Percentiles rank a stretch among this genome's conserved stretches.
phyloP scores from a whole-genome alignment of 2,113 vertebrate genomes.

The Sylvilagus bachmani region DNA sequence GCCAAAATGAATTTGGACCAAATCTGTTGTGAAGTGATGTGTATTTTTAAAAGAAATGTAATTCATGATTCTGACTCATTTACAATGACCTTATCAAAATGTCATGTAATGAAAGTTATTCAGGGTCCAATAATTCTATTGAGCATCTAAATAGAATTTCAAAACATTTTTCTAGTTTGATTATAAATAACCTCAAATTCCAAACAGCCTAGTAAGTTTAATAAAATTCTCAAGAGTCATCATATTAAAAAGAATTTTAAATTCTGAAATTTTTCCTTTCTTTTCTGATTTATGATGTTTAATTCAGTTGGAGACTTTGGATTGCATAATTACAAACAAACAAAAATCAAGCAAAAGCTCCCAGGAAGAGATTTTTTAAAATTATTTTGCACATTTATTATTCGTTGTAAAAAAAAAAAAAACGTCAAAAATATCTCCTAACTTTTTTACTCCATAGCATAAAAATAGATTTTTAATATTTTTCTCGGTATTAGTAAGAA shows the following conservation, averaged over 20 bases:
- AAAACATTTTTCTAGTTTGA: constrained; percentile 76
- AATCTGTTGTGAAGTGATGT: constrained; percentile 72
- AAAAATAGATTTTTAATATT: neutral
- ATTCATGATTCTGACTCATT: constrained; percentile 83
- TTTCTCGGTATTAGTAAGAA: neutral
- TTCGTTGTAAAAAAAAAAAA: neutral
- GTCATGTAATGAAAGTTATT: constrained; percentile 78
- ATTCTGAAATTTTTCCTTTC: constrained; percentile 55
- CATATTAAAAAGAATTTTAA: constrained; percentile 74
- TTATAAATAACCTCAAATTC: constrained; percentile 79
- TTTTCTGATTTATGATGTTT: constrained; percentile 58
- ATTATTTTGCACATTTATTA: constrained; percentile 54
- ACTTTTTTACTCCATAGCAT: neutral
- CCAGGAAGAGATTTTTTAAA: constrained; percentile 27
- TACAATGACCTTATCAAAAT: constrained; percentile 84
- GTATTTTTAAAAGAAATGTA: constrained; percentile 81
- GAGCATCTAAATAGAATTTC: constrained; percentile 77
- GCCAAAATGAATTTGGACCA: constrained; percentile 74
- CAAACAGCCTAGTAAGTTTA: constrained; percentile 74
- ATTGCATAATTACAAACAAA: constrained; percentile 68
- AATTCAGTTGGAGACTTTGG: constrained; percentile 60
- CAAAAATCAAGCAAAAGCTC: constrained; percentile 61
- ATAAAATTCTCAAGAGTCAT: constrained; percentile 77
- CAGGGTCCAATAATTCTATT: constrained; percentile 75
- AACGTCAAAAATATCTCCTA: neutral